Percentiles rank a stretch among this genome's conserved stretches.
These are phyloP conservation scores for Pasiphila rectangulata DNA, from an alignment of 2,888 invertebrate species.

Conservation along the genomic window DNA sequence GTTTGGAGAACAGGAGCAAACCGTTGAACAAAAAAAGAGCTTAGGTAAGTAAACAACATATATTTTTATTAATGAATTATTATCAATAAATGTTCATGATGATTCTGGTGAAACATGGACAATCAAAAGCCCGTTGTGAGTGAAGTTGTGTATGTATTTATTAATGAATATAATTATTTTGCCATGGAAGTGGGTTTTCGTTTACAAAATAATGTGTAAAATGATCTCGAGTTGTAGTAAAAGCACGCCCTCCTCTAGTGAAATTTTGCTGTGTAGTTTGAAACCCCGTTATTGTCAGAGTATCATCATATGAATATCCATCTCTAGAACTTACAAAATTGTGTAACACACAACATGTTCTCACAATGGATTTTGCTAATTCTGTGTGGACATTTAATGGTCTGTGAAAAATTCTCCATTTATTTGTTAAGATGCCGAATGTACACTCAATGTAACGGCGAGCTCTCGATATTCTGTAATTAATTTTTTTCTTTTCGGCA, in stretches of 20 bases:
- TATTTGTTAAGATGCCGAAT: constrained; percentile 6
- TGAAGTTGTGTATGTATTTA: constrained; percentile 20
- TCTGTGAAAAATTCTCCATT: constrained; percentile 6
- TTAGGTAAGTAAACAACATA: constrained; percentile 18
- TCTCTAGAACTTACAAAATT: not conserved
- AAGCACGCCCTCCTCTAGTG: not conserved
- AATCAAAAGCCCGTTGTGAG: constrained; percentile 17
- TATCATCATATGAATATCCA: not conserved
- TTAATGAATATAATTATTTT: constrained; percentile 11
- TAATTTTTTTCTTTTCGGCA: constrained; percentile 12
- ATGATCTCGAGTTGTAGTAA: not conserved
- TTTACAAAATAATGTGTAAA: not conserved
- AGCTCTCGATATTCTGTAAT: constrained; percentile 10
- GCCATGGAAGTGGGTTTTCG: not conserved
- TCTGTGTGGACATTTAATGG: too few species aligned
- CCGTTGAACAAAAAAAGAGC: constrained; percentile 25
- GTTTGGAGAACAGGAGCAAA: constrained; percentile 24
- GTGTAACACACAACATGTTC: constrained; percentile 1
- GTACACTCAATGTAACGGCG: constrained; percentile 2
- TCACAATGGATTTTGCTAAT: not conserved
- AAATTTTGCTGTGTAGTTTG: not conserved
- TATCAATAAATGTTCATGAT: constrained; percentile 20
- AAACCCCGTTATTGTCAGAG: not conserved
- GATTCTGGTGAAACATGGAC: constrained; percentile 23
- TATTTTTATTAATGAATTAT: constrained; percentile 15